These are phyloP conservation scores for Eidolon helvum DNA, from an alignment of 2,113 vertebrate genomes.

Conservation along the genomic window DNA sequence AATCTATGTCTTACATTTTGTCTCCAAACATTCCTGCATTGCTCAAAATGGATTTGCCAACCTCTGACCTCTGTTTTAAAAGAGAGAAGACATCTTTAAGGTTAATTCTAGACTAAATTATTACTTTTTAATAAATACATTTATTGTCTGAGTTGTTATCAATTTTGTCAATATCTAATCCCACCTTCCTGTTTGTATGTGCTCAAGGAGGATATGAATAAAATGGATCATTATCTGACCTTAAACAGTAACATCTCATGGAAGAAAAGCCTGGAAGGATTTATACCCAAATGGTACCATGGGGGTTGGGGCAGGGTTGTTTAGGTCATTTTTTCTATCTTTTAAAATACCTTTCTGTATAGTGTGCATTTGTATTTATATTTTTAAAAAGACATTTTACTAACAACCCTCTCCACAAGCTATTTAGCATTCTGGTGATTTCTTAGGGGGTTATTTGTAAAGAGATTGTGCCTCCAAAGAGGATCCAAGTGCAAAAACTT, in stretches of 20 bases:
- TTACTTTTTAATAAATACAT: neutral
- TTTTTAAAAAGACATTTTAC: neutral
- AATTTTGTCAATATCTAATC: neutral
- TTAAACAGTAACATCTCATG: neutral
- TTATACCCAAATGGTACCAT: neutral
- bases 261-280: neutral
- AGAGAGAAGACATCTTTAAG: neutral
- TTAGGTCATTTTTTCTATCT: neutral
- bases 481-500: neutral
- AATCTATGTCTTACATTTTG: neutral
- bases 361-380: neutral
- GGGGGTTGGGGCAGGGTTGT: neutral
- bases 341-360: neutral
- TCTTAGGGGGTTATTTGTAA: neutral
- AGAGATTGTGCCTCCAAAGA: neutral
- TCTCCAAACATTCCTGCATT: neutral
- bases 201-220: neutral
- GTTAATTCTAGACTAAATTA: neutral
- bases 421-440: neutral
- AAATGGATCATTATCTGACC: neutral
- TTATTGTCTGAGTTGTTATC: neutral
- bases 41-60: neutral
- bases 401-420: neutral
- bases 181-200: neutral
- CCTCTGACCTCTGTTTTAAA: neutral